A percentile compares a stretch with the other conserved stretches of the same genome.
phyloP scores from a whole-genome alignment of 2,888 invertebrate species.

The Aspidiotus destructor region DNA sequence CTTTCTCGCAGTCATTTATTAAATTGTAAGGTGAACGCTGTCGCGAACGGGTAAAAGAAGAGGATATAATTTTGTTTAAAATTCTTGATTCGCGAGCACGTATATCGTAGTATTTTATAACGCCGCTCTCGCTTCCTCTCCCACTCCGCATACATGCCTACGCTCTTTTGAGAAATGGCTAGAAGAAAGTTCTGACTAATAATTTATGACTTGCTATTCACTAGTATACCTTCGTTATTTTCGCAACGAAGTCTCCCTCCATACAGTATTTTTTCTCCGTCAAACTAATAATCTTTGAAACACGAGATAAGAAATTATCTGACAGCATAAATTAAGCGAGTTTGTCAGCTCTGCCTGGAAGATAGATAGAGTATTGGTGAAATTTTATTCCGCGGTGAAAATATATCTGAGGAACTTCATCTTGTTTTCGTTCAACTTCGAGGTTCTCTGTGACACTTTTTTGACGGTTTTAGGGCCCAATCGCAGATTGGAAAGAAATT shows the following conservation, averaged over 20 bases:
- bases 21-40: constrained; percentile 15
- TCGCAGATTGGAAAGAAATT: no score
- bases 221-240: not conserved
- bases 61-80: constrained; percentile 17
- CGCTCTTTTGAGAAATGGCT: constrained; percentile 23
- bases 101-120: not conserved
- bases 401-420: no score
- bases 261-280: not conserved
- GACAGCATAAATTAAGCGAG: not conserved
- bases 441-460: no score
- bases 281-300: not conserved
- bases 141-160: not conserved
- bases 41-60: constrained; percentile 16
- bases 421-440: no score
- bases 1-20: constrained; percentile 31
- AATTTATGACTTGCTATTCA: constrained; percentile 15
- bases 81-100: not conserved
- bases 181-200: constrained; percentile 22
- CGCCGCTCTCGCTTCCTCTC: not conserved
- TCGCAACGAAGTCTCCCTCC: not conserved
- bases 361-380: no score
- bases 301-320: constrained; percentile 1
- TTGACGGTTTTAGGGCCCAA: no score
- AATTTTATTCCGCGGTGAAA: no score
- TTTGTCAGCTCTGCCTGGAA: not conserved